Percentiles rank a stretch among this genome's conserved stretches.
These are phyloP conservation scores for Poliocrania exsul DNA, from an alignment of 2,797 vertebrate genomes.

Conservation along the genomic window DNA sequence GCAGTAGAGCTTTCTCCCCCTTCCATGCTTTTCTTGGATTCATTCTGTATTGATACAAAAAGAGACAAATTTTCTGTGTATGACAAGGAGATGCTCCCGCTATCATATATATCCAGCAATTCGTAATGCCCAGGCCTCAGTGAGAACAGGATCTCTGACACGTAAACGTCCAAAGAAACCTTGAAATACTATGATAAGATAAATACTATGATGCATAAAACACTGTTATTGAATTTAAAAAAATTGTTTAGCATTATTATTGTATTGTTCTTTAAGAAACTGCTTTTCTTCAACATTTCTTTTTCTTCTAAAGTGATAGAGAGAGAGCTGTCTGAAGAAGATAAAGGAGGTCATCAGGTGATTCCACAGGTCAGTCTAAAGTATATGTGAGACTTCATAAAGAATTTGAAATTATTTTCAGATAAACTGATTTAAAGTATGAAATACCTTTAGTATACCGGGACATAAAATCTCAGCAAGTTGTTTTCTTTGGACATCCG, in stretches of 20 bases:
- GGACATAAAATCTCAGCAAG: background rate
- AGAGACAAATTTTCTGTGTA: background rate
- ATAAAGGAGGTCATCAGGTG: background rate
- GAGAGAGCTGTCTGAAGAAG: background rate
- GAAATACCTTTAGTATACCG: background rate
- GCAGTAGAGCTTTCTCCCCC: background rate
- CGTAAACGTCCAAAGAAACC: background rate
- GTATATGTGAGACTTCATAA: background rate
- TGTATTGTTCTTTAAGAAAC: background rate
- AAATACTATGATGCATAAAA: background rate
- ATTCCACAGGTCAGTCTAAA: background rate
- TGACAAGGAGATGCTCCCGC: background rate
- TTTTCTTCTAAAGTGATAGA: background rate
- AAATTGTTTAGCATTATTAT: background rate
- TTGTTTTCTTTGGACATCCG: background rate
- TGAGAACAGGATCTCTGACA: background rate
- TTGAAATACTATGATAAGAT: background rate
- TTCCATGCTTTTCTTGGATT: background rate
- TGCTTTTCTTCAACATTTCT: background rate
- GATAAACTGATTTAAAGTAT: background rate
- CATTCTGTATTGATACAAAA: background rate
- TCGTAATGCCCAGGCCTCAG: background rate
- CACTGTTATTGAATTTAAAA: fast-evolving
- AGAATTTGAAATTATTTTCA: background rate
- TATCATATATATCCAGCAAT: background rate